Base-by-base conservation (phyloP, 2,888 invertebrate species). In the Miltochrista miniata region DNA sequence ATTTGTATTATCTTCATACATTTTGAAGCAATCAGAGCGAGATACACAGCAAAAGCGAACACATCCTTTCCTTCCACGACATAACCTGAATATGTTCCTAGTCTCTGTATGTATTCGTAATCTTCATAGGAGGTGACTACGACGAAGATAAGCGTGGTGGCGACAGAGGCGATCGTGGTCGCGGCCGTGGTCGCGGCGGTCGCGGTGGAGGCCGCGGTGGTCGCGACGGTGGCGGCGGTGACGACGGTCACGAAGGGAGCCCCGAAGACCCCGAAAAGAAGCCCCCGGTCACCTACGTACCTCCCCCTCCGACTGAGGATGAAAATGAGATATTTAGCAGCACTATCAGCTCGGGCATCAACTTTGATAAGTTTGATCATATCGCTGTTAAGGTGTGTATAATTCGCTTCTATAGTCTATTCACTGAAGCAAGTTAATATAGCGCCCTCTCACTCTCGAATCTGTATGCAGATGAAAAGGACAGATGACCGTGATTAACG, bases 301-400 rank as follows among this genome's bases (percentile, higher is more conserved):
- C 98, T 0, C 95, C 95, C 0, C 96, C 96, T 39, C 93, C 95
- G 0, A 92, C 94, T 0, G 93, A 93, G 0, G 94, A 96, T 51
- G 96, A 96, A 48, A 88, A 90, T 0, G 94, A 94, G 53, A 92
- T 97, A 34, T 97, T 96, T 67, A 93, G 93, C 44, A 92, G 92
- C 45, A 94, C 94, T 0, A 95, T 96, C 10, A 91, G 93, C 11
- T 94, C 95, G 0, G 99, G 99, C 0, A 98, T 98, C 37, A 99
- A 99, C 83, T 99, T 98, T 82, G 94, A 95, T 51, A 97, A 98
- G 74, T 98, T 96, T 53, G 96, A 98, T 56, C 93, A 95, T 30
- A 98, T 99, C 59, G 95, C 96, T 48, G 96, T 98, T 0, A 95
- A 97, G 77, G 97, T 97, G 60, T 93, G 92, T 76, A 11, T 7